Evolutionary conservation across 2,113 vertebrate genomes (phyloP).

Genomic region (Struthidea cinerea): DNA sequence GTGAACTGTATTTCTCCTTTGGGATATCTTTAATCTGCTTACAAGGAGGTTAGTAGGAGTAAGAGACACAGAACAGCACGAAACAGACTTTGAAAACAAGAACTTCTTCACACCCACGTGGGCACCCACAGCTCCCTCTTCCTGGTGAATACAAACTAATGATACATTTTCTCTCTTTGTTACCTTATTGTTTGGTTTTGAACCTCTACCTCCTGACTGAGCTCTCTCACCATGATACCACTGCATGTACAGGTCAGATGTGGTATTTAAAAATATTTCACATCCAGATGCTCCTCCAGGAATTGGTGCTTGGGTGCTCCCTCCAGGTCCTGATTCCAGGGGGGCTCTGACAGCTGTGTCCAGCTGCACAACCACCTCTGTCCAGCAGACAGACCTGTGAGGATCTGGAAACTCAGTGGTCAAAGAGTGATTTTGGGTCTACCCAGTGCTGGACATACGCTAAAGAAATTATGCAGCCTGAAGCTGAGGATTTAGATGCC

Average conservation of each 20-base stretch:
- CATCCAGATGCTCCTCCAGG: background rate
- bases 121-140: background rate
- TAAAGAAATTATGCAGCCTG: background rate
- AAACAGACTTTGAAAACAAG: background rate
- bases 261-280: background rate
- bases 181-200: background rate
- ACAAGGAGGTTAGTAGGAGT: background rate
- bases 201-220: background rate
- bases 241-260: background rate
- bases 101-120: background rate
- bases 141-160: background rate
- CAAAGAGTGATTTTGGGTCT: background rate
- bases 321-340: background rate
- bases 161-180: background rate
- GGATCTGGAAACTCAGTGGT: background rate
- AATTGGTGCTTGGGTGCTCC: background rate
- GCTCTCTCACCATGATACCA: background rate
- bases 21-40: background rate
- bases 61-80: background rate
- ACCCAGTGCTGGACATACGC: background rate
- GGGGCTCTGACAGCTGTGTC: background rate
- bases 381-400: background rate
- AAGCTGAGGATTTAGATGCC: background rate
- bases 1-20: background rate
- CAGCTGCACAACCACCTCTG: background rate